Evolutionary conservation across 2,797 vertebrate species (phyloP).

Genomic region (Erithacus rubecula): DNA sequence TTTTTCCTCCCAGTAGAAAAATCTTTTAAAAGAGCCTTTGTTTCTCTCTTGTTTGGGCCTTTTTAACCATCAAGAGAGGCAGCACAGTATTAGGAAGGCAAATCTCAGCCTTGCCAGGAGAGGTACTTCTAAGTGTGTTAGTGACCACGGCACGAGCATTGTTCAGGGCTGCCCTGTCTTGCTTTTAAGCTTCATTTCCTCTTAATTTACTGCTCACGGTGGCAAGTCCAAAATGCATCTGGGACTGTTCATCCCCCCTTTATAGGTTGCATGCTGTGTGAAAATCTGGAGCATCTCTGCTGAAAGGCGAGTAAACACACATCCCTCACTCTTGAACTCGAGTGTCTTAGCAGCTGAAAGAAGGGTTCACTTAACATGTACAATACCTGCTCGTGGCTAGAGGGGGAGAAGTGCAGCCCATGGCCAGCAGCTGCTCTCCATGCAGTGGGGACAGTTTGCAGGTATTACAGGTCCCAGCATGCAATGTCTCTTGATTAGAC

Average conservation of each 20-base stretch:
- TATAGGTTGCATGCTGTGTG: conserved; percentile 49
- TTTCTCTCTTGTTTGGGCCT: conserved; percentile 70
- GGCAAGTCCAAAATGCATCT: conserved; percentile 58
- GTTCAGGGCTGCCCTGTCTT: conserved; percentile 60
- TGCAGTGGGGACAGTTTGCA: not conserved
- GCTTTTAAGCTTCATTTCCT: conserved; percentile 52
- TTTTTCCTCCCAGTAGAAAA: conserved; percentile 64
- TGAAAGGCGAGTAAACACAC: conserved; percentile 62
- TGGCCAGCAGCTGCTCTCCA: not conserved
- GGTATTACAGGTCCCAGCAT: not conserved
- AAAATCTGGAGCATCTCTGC: conserved; percentile 62
- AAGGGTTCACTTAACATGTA: not conserved
- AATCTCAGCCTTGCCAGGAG: conserved; percentile 58
- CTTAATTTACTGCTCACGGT: conserved; percentile 60
- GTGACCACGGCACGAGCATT: conserved; percentile 43
- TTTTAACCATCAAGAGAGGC: conserved; percentile 63
- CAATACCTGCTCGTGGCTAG: not conserved
- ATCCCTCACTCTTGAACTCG: conserved; percentile 59
- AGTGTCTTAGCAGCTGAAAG: conserved; percentile 52
- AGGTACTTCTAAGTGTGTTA: conserved; percentile 61
- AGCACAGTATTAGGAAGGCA: conserved; percentile 63
- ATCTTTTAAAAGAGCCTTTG: conserved; percentile 68
- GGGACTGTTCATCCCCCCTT: conserved; percentile 56
- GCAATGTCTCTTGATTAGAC: conserved; percentile 16
- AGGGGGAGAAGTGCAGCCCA: conserved; percentile 1